Evolutionary conservation across 2,113 vertebrate species (phyloP).

Genomic region (Gallinago undulata): DNA sequence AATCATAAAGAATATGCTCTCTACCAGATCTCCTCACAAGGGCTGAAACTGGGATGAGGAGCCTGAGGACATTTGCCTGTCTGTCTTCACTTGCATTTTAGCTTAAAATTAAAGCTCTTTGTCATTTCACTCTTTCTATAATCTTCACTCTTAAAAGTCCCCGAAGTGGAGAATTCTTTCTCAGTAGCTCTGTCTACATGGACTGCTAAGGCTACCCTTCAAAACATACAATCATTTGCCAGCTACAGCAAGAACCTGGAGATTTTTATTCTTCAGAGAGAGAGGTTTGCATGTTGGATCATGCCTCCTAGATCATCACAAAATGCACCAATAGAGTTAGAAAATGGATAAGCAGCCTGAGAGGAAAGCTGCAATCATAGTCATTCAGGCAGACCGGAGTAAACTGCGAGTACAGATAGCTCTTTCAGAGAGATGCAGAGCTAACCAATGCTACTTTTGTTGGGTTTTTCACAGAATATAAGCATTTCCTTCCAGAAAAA

Average conservation of each 20-base stretch:
- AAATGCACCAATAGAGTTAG: neutral
- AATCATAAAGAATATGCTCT: slow-evolving; percentile 49
- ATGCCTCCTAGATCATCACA: neutral
- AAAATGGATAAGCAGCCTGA: neutral
- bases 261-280: neutral
- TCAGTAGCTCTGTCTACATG: neutral
- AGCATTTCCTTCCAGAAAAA: neutral
- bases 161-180: neutral
- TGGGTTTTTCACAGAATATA: neutral
- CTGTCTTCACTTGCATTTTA: slow-evolving; percentile 43
- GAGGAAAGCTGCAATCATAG: neutral
- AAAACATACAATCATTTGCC: slow-evolving; percentile 10
- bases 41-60: slow-evolving; percentile 12
- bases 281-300: neutral
- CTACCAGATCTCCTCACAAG: slow-evolving; percentile 7
- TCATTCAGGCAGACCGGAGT: neutral
- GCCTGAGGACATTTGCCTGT: slow-evolving; percentile 36
- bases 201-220: neutral
- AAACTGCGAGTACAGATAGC: fast-evolving
- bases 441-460: neutral
- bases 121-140: slow-evolving; percentile 20
- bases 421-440: neutral
- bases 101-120: slow-evolving; percentile 58
- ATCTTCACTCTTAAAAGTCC: neutral
- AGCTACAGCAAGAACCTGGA: neutral